Conservation (phyloP, 2,113 vertebrate genomes). For the Grammomys dolichurus region DNA sequence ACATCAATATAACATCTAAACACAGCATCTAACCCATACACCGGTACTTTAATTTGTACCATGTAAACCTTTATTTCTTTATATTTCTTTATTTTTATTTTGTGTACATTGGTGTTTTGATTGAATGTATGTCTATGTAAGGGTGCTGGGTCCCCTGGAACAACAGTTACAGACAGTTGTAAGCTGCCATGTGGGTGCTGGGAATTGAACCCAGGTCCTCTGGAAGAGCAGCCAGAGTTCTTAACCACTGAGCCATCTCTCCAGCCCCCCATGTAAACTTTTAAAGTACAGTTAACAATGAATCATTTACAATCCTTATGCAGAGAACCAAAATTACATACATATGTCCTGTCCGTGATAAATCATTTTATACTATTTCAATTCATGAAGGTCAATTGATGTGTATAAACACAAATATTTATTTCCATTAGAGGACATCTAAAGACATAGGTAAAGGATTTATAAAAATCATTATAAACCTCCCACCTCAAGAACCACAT, state of each 20-base stretch:
- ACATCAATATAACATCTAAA: slow-evolving; percentile 39
- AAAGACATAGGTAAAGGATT: slow-evolving; percentile 40
- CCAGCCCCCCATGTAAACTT: slow-evolving; percentile 19
- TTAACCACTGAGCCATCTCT: no score
- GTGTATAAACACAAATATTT: not conserved
- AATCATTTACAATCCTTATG: slow-evolving; percentile 28
- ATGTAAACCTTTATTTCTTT: slow-evolving; percentile 40
- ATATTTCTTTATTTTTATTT: no score
- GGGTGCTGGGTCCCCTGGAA: no score
- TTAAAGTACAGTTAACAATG: slow-evolving; percentile 39
- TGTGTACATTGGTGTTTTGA: no score
- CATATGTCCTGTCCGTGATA: slow-evolving; percentile 25
- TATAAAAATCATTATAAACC: slow-evolving; percentile 15
- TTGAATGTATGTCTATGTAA: no score
- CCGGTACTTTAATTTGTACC: slow-evolving; percentile 53
- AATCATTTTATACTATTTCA: slow-evolving; percentile 57
- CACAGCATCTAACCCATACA: not conserved
- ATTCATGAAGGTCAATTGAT: slow-evolving; percentile 10
- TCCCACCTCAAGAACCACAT: not conserved
- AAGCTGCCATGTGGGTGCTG: no score
- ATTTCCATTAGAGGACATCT: slow-evolving; percentile 11
- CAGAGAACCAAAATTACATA: slow-evolving; percentile 33
- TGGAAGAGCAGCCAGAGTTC: no score
- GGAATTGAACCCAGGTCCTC: no score
- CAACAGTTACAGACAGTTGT: no score